A percentile compares a stretch with the other conserved stretches of the same genome.
Conservation (phyloP, 2,113 vertebrate species). For the Danionella cerebrum region DNA sequence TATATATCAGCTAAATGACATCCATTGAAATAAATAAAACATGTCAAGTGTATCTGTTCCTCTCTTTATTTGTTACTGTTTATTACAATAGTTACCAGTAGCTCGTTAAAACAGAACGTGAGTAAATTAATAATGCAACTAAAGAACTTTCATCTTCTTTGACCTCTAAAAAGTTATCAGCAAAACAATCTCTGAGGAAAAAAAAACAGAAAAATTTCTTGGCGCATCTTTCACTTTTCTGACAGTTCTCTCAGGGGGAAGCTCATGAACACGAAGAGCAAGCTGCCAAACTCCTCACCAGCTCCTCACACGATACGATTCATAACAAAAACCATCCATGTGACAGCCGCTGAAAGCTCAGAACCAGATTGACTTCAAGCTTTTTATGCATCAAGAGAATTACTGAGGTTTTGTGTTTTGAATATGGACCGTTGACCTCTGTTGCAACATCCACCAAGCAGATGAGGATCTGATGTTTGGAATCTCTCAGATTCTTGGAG, state of each 20-base stretch:
- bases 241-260: neutral
- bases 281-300: conserved; percentile 5
- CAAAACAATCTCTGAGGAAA: neutral
- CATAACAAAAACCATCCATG: conserved; percentile 13
- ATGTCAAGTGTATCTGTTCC: too few species aligned
- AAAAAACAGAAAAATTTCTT: neutral
- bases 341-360: neutral
- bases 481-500: neutral
- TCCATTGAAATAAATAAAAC: too few species aligned
- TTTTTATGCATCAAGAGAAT: neutral
- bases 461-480: neutral
- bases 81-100: too few species aligned
- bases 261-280: neutral
- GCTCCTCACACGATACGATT: neutral
- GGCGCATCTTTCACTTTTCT: neutral
- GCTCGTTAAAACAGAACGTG: too few species aligned
- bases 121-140: too few species aligned
- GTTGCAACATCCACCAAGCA: neutral
- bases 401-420: too few species aligned
- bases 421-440: too few species aligned
- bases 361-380: neutral
- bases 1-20: too few species aligned
- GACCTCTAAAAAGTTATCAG: neutral
- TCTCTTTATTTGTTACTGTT: too few species aligned
- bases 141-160: neutral